These are phyloP conservation scores for Pseudochirops corinnae DNA, from an alignment of 2,797 vertebrate genomes.

Conservation along the genomic window DNA sequence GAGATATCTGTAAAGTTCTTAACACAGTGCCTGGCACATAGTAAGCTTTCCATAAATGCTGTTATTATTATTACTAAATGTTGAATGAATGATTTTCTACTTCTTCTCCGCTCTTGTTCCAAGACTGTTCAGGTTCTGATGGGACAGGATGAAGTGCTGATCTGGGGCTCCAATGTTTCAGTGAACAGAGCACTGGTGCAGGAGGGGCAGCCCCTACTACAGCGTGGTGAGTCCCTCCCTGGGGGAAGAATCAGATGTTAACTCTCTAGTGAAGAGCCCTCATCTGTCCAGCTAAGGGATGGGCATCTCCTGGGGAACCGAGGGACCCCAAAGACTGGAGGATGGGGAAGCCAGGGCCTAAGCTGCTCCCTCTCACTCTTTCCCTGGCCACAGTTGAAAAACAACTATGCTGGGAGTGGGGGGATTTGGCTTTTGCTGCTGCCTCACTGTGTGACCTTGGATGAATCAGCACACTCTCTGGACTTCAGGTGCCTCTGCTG, in stretches of 20 bases:
- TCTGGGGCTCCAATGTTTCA: slow-evolving; percentile 84
- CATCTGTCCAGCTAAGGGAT: not conserved
- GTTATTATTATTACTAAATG: not conserved
- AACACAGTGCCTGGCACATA: not conserved
- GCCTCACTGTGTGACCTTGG: not conserved
- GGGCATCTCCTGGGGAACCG: not conserved
- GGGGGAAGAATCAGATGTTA: fast-evolving
- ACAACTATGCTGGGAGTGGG: not conserved
- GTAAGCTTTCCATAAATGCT: not conserved
- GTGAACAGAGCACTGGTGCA: slow-evolving; percentile 86
- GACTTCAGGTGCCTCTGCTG: slow-evolving; percentile 14
- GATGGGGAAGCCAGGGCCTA: not conserved
- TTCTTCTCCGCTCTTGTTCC: not conserved
- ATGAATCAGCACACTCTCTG: not conserved
- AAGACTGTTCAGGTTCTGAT: slow-evolving; percentile 90
- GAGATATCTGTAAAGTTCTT: not conserved
- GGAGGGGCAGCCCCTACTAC: slow-evolving; percentile 86
- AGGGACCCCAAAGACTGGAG: not conserved
- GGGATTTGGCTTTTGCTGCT: not conserved
- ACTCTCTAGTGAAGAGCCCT: not conserved
- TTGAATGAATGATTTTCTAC: not conserved
- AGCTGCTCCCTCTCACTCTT: not conserved
- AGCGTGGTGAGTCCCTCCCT: slow-evolving; percentile 85
- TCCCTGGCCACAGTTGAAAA: not conserved
- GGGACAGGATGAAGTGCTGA: slow-evolving; percentile 87